Evolutionary conservation across 2,888 invertebrate species (phyloP), one percentile per base, ranked within the genome.

Genomic region (Trimorus sp.): DNA sequence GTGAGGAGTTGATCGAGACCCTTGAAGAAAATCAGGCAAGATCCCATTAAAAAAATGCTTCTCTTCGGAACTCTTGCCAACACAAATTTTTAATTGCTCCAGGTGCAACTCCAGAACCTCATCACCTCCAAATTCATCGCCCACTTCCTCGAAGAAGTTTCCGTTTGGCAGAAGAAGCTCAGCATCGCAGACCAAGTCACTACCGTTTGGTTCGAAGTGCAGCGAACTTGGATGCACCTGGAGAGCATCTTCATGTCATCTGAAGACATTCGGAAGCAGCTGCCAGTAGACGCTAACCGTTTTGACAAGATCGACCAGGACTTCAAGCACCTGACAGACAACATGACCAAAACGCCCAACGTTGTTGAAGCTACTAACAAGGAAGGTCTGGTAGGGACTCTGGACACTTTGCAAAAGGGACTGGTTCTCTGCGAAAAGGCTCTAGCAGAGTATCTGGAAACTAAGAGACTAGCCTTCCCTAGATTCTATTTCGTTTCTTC

Each of bases 231-330:
- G 99, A 97, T 97, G 88, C 98, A 99, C 92, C 94, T 99, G 82
- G 98, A 99, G 92, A 98, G 98, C 87, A 99, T 99, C 90, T 99
- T 99, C 91, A 98, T 98, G 95, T 98, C 98, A 85, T 98, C 98
- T 0, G 98, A 99, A 91, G 99, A 99, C 92, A 99, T 99, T 86
- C 94, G 98, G 78, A 96, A 96, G 89, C 98, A 99, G 91, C 92
- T 99, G 69, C 98, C 99, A 2, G 96, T 97, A 84, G 99, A 99
- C 92, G 98, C 98, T 0, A 95, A 95, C 69, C 94, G 98, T 89
- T 99, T 99, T 92, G 97, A 98, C 92, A 94, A 94, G 85, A 97
- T 98, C 85, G 98, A 99, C 91, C 93, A 94, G 11, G 97, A 98
- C 89, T 99, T 99, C 91, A 98, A 98, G 92, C 92, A 94, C 87